Conservation (phyloP, 2,888 invertebrate genomes). For the Agrochola lota region DNA sequence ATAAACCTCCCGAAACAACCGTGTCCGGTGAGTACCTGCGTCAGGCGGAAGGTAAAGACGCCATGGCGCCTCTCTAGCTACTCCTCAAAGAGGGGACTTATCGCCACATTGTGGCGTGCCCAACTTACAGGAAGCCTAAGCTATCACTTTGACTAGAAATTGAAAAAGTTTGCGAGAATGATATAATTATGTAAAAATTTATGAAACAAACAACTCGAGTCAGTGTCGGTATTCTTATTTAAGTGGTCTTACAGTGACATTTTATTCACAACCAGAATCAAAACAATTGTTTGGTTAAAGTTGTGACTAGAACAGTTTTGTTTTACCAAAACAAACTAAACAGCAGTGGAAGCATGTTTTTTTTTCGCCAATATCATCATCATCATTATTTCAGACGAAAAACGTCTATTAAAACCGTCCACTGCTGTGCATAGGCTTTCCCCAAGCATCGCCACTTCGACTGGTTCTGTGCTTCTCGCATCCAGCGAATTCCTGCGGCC, state of each 20-base stretch:
- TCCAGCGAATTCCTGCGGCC: not conserved
- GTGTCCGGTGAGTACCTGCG: too few relatives aligned
- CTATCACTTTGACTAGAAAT: slow-evolving; percentile 22
- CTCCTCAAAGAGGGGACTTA: too few relatives aligned
- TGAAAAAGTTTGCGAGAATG: slow-evolving; percentile 38
- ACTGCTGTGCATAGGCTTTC: not conserved
- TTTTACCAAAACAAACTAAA: not conserved
- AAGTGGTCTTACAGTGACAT: not conserved
- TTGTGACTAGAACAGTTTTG: not conserved
- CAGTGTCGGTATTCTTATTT: not conserved
- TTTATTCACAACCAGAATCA: not conserved
- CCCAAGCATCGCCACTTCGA: not conserved
- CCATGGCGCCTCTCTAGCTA: too few relatives aligned
- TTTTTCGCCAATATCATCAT: not conserved
- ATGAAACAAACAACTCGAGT: slow-evolving; percentile 8
- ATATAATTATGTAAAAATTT: slow-evolving; percentile 14
- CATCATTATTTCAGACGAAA: not conserved
- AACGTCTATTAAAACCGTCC: not conserved
- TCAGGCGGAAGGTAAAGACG: too few relatives aligned
- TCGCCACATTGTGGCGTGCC: too few relatives aligned
- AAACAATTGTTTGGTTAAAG: not conserved
- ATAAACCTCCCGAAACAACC: too few relatives aligned
- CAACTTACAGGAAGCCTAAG: not conserved
- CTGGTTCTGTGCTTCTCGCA: not conserved
- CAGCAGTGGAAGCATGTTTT: not conserved